Percentiles rank a stretch among this genome's conserved stretches.
Conservation (phyloP, 64 coral and sea anemone genomes). For the Montipora cactus region DNA sequence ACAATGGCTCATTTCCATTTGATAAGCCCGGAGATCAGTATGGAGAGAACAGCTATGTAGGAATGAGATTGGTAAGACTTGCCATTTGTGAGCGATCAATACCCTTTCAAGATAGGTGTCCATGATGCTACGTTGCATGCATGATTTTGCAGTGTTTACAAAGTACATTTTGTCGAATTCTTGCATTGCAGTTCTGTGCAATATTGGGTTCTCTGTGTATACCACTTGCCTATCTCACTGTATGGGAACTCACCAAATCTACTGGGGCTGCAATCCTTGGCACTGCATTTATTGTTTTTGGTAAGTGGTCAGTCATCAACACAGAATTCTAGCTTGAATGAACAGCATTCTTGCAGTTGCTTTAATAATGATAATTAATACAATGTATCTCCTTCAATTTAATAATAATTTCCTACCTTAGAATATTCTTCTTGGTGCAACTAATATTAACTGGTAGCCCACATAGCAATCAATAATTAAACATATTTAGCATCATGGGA, state of each 20-base stretch:
- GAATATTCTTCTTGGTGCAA: too few relatives aligned
- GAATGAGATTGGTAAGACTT: constrained; percentile 90
- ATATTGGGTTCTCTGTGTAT: constrained; percentile 85
- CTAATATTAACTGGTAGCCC: too few relatives aligned
- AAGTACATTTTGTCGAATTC: not conserved
- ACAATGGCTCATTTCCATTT: constrained; percentile 96
- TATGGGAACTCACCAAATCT: constrained; percentile 95
- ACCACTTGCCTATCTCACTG: constrained; percentile 92
- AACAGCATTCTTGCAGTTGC: too few relatives aligned
- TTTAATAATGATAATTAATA: too few relatives aligned
- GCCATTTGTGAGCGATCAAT: not conserved
- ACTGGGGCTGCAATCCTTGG: constrained; percentile 82
- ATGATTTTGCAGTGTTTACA: not conserved
- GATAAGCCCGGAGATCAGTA: constrained; percentile 95
- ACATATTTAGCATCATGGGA: too few relatives aligned
- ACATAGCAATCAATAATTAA: too few relatives aligned
- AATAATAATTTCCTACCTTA: too few relatives aligned
- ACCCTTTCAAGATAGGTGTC: too few relatives aligned
- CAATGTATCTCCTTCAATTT: too few relatives aligned
- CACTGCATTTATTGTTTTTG: constrained; percentile 95
- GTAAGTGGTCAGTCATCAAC: constrained; percentile 48
- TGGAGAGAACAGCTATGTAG: constrained; percentile 94
- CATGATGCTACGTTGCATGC: too few relatives aligned
- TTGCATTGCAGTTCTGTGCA: constrained; percentile 76
- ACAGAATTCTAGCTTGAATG: too few relatives aligned